Conservation (phyloP, 2,888 invertebrate genomes). For the Alloplasta piceator region DNA sequence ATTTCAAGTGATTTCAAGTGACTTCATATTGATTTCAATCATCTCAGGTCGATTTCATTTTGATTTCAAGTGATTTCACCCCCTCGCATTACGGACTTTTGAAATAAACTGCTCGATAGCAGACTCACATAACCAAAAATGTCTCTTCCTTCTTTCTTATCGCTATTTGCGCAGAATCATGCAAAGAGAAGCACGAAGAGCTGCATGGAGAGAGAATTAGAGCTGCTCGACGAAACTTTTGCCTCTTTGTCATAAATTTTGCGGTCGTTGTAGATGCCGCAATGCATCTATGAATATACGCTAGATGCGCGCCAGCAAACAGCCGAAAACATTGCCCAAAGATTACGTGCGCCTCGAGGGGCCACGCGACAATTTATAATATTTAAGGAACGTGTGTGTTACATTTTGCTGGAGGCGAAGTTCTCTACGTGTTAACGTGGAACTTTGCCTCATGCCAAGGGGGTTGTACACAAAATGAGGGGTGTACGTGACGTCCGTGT, state of each 20-base stretch:
- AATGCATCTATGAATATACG: not conserved
- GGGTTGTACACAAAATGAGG: not conserved
- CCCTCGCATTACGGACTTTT: too few relatives aligned
- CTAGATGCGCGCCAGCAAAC: too few relatives aligned
- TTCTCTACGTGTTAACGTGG: not conserved
- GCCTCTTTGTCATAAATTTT: conserved; percentile 24
- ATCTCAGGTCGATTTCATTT: too few relatives aligned
- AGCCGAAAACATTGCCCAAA: conserved; percentile 4
- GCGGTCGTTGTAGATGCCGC: not conserved
- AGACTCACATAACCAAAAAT: too few relatives aligned
- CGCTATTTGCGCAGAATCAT: not conserved
- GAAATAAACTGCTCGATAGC: too few relatives aligned
- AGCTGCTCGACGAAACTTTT: conserved; percentile 21
- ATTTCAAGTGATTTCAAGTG: too few relatives aligned
- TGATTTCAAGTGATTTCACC: too few relatives aligned
- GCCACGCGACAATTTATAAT: conserved; percentile 45
- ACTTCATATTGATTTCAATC: too few relatives aligned
- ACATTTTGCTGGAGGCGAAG: conserved; percentile 17
- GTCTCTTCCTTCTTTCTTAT: conserved; percentile 6
- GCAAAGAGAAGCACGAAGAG: not conserved
- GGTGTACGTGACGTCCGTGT: not conserved
- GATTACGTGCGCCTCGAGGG: conserved; percentile 31
- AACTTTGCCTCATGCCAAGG: conserved; percentile 5
- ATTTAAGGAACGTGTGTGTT: conserved; percentile 29
- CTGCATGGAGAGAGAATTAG: too few relatives aligned